A percentile compares a stretch with the other conserved stretches of the same genome.
phyloP scores from a whole-genome alignment of 2,797 vertebrate genomes.

The Nannoperca australis region DNA sequence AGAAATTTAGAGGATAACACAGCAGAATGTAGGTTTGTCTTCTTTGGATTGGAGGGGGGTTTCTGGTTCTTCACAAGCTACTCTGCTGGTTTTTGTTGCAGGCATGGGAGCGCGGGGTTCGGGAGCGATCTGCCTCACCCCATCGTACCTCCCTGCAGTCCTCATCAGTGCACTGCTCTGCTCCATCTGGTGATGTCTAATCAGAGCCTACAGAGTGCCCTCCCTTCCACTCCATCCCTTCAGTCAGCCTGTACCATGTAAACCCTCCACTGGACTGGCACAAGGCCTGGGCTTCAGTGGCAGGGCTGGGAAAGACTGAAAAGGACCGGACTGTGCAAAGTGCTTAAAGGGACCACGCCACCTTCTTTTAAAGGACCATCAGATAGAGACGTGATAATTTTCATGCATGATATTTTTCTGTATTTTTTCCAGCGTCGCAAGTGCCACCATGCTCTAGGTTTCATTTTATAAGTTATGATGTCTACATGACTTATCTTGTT shows the following conservation, averaged over 20 bases:
- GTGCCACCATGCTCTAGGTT: slow-evolving; percentile 67
- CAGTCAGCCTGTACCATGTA: slow-evolving; percentile 56
- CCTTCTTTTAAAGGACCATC: slow-evolving; percentile 56
- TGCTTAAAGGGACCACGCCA: slow-evolving; percentile 60
- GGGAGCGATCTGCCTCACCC: slow-evolving; percentile 68
- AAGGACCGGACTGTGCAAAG: slow-evolving; percentile 52
- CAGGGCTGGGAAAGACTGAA: slow-evolving; percentile 40
- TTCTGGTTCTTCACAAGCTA: slow-evolving; percentile 48
- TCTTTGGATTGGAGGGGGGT: slow-evolving; percentile 36
- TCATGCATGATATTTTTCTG: slow-evolving; percentile 73
- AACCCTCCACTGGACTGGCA: slow-evolving; percentile 66
- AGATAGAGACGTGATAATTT: slow-evolving; percentile 62
- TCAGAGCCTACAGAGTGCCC: slow-evolving; percentile 51
- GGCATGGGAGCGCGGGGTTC: slow-evolving; percentile 93
- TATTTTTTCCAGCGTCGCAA: slow-evolving; percentile 66
- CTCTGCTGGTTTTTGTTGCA: slow-evolving; percentile 79
- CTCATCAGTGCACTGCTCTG: slow-evolving; percentile 80
- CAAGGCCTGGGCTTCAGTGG: slow-evolving; percentile 55
- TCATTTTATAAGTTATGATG: slow-evolving; percentile 66
- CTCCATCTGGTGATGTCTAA: slow-evolving; percentile 77
- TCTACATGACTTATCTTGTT: slow-evolving; percentile 65
- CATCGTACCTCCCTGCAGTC: slow-evolving; percentile 72
- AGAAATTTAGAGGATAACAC: slow-evolving; percentile 46
- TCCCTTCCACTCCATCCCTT: slow-evolving; percentile 37
- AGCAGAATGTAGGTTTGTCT: slow-evolving; percentile 40